Conservation (phyloP, 2,797 vertebrate species). For the Sparidentex hasta region DNA sequence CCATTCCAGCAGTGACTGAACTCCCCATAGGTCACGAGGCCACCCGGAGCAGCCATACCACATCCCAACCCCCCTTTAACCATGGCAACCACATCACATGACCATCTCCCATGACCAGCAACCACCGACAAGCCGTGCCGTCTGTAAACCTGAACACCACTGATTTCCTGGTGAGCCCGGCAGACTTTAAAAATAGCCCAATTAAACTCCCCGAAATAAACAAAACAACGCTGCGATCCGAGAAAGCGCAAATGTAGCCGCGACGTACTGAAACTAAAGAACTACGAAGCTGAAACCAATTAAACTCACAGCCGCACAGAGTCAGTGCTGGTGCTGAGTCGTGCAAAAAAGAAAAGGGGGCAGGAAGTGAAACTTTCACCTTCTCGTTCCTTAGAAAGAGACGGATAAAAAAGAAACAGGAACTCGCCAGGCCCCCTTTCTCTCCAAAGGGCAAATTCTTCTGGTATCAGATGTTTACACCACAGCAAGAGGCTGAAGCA, state of each 20-base stretch:
- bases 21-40: slow-evolving; percentile 74
- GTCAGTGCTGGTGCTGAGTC: neutral
- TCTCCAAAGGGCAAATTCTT: slow-evolving; percentile 79
- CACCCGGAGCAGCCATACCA: slow-evolving; percentile 73
- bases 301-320: neutral
- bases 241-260: neutral
- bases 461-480: slow-evolving; percentile 80
- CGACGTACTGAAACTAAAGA: neutral
- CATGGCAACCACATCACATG: slow-evolving; percentile 82
- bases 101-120: slow-evolving; percentile 73
- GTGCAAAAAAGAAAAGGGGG: slow-evolving; percentile 16
- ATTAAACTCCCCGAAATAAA: slow-evolving; percentile 1
- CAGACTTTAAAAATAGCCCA: slow-evolving; percentile 17
- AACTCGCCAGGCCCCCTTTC: slow-evolving; percentile 50
- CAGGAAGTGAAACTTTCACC: slow-evolving; percentile 75
- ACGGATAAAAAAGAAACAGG: slow-evolving; percentile 63
- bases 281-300: neutral
- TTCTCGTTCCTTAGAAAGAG: slow-evolving; percentile 43
- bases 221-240: neutral
- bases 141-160: slow-evolving; percentile 52
- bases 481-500: slow-evolving; percentile 65
- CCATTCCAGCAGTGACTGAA: slow-evolving; percentile 66
- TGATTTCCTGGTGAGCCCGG: slow-evolving; percentile 40
- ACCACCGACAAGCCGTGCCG: slow-evolving; percentile 51
- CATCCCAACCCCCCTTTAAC: slow-evolving; percentile 76